phyloP scores from a whole-genome alignment of 2,113 vertebrate species.

The Oriolus oriolus region DNA sequence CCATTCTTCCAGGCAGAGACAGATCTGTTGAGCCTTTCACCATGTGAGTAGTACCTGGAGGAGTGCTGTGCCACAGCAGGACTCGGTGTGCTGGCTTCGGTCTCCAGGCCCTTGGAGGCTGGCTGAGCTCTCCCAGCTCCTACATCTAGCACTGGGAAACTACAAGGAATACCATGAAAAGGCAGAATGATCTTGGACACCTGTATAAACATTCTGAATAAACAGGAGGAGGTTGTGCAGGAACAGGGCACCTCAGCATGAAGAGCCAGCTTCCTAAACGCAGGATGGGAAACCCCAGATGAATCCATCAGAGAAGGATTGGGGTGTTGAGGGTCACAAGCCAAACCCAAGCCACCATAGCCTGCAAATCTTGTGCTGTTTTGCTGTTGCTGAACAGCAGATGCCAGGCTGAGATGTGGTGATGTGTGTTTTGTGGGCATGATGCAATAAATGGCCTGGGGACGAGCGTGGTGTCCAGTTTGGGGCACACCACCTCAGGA shows the following conservation, averaged over 20 bases:
- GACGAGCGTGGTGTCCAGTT: accelerated
- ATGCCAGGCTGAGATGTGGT: neutral
- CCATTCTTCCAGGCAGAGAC: neutral
- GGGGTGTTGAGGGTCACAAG: neutral
- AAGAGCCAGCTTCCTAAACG: neutral
- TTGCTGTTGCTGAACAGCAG: neutral
- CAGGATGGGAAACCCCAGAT: neutral
- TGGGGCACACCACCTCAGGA: neutral
- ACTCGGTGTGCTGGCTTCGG: accelerated
- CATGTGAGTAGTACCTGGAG: neutral
- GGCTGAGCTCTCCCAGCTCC: neutral
- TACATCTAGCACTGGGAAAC: neutral
- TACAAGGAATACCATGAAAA: neutral
- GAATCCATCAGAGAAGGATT: neutral
- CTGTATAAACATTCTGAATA: neutral
- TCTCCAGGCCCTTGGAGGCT: neutral
- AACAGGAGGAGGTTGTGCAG: neutral
- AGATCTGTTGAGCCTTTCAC: neutral
- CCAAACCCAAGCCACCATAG: neutral
- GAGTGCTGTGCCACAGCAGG: neutral
- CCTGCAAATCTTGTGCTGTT: neutral
- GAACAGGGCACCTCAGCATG: neutral
- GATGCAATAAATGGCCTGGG: neutral
- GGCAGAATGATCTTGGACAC: neutral
- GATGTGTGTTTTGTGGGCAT: neutral